A percentile compares a stretch with the other conserved stretches of the same genome.
Evolutionary conservation across 37 sponge, comb jelly and placozoan genomes (phyloP).

Genomic region (Chondrosia reniformis): DNA sequence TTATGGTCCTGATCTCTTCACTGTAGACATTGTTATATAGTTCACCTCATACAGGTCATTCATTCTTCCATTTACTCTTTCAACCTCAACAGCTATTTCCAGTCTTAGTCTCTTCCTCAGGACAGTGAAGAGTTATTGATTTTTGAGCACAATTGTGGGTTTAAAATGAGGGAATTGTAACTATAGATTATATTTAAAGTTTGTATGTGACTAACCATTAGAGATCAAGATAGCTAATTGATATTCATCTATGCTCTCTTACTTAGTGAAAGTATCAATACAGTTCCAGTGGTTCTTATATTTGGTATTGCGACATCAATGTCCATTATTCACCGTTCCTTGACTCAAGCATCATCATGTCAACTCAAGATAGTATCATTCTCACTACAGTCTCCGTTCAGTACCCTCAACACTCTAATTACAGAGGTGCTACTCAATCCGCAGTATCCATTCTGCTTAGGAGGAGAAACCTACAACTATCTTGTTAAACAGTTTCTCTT

Average conservation of each 20-base stretch:
- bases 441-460: constrained; percentile 38
- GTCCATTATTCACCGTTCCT: constrained; percentile 33
- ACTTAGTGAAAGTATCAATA: not conserved
- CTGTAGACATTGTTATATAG: too few species aligned
- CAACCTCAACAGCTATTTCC: too few species aligned
- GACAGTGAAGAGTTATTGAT: too few species aligned
- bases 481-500: constrained; percentile 59
- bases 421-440: constrained; percentile 43
- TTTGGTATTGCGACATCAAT: constrained; percentile 62
- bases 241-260: not conserved
- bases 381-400: constrained; percentile 33
- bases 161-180: too few species aligned
- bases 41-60: too few species aligned
- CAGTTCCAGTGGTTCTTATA: constrained; percentile 60
- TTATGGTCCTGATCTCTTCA: too few species aligned
- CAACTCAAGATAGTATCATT: constrained; percentile 48
- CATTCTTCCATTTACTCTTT: too few species aligned
- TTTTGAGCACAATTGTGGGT: too few species aligned
- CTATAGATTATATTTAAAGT: too few species aligned
- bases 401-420: constrained; percentile 33
- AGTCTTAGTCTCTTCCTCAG: too few species aligned
- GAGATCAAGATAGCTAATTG: too few species aligned
- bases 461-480: constrained; percentile 19
- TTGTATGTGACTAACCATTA: too few species aligned
- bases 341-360: constrained; percentile 43